Percentiles rank a stretch among this genome's conserved stretches.
Evolutionary conservation across 2,113 vertebrate species (phyloP).

Genomic region (Indicator maculatus): DNA sequence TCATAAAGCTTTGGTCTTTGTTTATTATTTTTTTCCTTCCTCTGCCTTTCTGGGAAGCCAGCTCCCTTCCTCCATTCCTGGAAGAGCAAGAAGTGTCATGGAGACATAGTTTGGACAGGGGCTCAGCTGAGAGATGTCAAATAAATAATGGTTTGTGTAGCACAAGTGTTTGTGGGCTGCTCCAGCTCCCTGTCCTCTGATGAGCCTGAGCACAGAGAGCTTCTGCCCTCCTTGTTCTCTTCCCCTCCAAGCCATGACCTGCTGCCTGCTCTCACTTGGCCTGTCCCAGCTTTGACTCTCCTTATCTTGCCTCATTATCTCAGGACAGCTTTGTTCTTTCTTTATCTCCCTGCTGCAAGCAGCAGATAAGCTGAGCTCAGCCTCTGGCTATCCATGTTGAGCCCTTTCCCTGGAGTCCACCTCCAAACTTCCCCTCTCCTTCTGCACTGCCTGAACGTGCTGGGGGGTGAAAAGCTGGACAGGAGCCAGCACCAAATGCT

Average conservation of each 20-base stretch:
- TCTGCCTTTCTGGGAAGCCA: neutral
- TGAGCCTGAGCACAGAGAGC: neutral
- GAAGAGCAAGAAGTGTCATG: neutral
- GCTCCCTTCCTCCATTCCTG: neutral
- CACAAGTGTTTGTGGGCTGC: neutral
- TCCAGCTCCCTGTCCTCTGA: neutral
- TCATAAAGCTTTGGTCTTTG: neutral
- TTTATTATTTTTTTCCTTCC: neutral
- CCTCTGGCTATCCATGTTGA: neutral
- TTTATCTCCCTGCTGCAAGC: neutral
- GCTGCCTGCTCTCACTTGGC: neutral
- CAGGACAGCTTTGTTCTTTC: neutral
- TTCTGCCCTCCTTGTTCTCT: rapidly evolving
- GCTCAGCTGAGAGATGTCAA: neutral
- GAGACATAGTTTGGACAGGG: neutral
- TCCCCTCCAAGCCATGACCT: neutral
- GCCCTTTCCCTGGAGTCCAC: neutral
- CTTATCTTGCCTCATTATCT: neutral
- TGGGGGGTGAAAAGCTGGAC: too few species aligned
- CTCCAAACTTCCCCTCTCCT: neutral
- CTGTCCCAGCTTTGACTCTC: neutral
- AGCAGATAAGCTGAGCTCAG: neutral
- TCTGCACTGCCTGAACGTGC: neutral
- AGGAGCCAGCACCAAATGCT: too few species aligned
- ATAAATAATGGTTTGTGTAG: neutral